phyloP scores from a whole-genome alignment of 2,797 vertebrate species.

The Galagoides demidoff region DNA sequence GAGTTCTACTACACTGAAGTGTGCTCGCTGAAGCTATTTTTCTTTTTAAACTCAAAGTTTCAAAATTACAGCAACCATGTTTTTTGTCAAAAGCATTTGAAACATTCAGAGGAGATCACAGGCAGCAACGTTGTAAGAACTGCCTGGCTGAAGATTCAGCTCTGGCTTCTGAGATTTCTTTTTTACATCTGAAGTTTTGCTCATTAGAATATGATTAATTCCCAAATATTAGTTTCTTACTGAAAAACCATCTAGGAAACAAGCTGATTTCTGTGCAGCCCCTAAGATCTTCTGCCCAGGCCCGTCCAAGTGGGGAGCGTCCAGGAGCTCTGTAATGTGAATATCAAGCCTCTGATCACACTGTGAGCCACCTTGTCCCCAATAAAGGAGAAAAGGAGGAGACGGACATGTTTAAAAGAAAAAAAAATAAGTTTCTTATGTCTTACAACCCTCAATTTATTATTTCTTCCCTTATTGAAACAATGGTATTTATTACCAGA shows the following conservation, averaged over 20 bases:
- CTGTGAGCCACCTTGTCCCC: too few species aligned
- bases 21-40: neutral
- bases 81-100: neutral
- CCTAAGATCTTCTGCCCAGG: neutral
- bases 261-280: neutral
- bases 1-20: neutral
- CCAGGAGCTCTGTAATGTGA: neutral
- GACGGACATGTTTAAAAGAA: neutral
- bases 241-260: neutral
- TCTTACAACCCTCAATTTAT: neutral
- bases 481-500: neutral
- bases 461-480: neutral
- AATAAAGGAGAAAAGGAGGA: neutral
- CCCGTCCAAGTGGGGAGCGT: accelerated
- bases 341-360: neutral
- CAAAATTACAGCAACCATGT: neutral
- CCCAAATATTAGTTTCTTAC: neutral
- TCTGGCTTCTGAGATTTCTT: neutral
- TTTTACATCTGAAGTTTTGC: neutral
- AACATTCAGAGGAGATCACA: neutral
- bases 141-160: neutral
- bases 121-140: neutral
- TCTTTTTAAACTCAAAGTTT: conserved; percentile 1
- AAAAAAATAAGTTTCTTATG: neutral
- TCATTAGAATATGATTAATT: neutral